Evolutionary conservation across 2,888 invertebrate genomes (phyloP), one percentile per base, ranked within the genome.

Genomic region (Meteorus colon): DNA sequence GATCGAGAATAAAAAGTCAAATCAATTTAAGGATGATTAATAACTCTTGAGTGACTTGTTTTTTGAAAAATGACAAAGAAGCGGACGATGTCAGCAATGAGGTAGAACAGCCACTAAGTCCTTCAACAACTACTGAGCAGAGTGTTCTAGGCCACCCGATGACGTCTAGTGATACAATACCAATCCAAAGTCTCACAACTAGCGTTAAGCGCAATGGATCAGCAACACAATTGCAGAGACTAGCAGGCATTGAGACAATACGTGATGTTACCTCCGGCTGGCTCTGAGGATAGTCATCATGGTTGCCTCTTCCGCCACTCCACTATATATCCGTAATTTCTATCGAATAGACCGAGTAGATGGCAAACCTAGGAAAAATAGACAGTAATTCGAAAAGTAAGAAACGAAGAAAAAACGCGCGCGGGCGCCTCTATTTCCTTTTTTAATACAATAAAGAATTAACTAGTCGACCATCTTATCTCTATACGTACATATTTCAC

Each of bases 211-310:
- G 90, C 73, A 91, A 91, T 89, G 92, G 92, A 77, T 92, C 93
- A 80, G 92, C 92, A 84, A 91, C 91, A 82, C 91, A 92, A 84
- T 90, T 93, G 84, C 93, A 93, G 81, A 92, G 93, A 87, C 91
- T 95, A 84, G 93, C 94, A 19, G 94, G 94, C 80, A 93, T 95
- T 80, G 94, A 95, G 86, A 94, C 94, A 82, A 91, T 95, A 84
- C 94, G 94, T 90, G 94, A 93, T 88, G 92, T 93, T 85, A 92
- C 94, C 79, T 91, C 93, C 69, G 94, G 94, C 82, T 94, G 94
- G 95, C 92, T 93, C 80, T 93, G 87, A 89, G 83, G 63, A 77
- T 69, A 74, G 59, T 34, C n/a, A 34, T 34, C n/a, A 66, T 48
- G 14, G 5, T 70, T 59, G 34, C n/a, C 60, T 78, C 78, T 73